phyloP scores from a whole-genome alignment of 2,113 vertebrate species.

The Charina bottae region DNA sequence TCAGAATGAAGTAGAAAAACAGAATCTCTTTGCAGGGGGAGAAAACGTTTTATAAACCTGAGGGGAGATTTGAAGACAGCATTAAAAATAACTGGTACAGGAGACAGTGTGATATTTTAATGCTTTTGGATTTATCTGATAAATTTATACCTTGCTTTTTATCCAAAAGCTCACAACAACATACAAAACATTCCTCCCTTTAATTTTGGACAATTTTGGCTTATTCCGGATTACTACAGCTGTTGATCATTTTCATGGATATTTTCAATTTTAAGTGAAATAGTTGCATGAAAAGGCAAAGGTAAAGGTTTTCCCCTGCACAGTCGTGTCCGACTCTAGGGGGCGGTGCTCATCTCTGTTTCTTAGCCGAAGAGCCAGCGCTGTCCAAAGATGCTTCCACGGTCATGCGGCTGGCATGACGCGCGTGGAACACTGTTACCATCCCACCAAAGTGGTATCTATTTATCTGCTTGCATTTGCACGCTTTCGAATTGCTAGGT shows the following conservation, averaged over 20 bases:
- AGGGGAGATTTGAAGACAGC: background rate
- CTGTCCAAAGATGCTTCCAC: too few relatives aligned
- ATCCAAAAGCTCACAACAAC: background rate
- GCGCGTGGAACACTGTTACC: too few relatives aligned
- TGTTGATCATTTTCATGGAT: background rate
- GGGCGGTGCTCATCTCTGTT: too few relatives aligned
- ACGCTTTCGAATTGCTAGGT: too few relatives aligned
- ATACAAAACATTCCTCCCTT: too few relatives aligned
- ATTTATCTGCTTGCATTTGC: too few relatives aligned
- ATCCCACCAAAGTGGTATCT: too few relatives aligned
- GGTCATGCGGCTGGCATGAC: too few relatives aligned
- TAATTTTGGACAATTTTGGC: background rate
- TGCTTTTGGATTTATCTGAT: background rate
- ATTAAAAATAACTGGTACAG: background rate
- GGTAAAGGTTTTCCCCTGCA: too few relatives aligned
- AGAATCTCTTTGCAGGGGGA: background rate
- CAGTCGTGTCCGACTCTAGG: too few relatives aligned
- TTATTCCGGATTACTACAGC: background rate
- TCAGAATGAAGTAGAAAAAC: background rate
- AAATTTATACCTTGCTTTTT: background rate
- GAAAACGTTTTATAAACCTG: background rate
- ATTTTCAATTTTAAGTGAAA: background rate
- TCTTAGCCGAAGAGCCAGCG: too few relatives aligned
- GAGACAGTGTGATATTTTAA: background rate
- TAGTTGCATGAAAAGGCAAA: background rate